Evolutionary conservation across 2,113 vertebrate species (phyloP), one percentile per base, ranked within the genome.

Genomic region (Cinclus mexicanus): DNA sequence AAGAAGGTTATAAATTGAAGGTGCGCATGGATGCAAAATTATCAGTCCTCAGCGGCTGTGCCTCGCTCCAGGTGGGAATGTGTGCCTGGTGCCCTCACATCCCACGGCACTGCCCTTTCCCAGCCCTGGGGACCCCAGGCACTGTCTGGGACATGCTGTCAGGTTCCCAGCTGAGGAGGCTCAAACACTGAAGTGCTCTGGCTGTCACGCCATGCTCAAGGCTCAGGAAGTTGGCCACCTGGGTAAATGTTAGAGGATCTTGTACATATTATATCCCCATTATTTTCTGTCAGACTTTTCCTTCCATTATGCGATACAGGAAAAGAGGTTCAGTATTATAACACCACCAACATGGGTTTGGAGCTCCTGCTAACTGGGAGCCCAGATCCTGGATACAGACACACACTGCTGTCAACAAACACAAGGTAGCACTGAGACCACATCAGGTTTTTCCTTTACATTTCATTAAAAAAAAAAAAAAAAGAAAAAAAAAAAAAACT

Each of bases 381-480:
- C 87, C 86, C 96, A 98, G 97, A 98, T 98, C 98, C 98, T 98
- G 98, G 98, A 98, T 98, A 98, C 98, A 96, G 95, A 96, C 92
- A 94, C 93, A 91, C 77, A 94, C 67, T 96, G 89, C 42, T 86
- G 95, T 98, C 98, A 98, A 98, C 98, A 98, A 98, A 98, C 96
- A 97, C 83, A 85, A 96, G 94, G 94, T 74, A 97, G 97, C 78
- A 88, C 84, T 42, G 80, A 95, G 78, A 96, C 84, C 96, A 95
- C 94, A 93, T 95, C 93, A 95, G 61, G 75, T 89, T 96, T 97
- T 96, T 89, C 97, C 97, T 97, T 96, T 96, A 96, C 96, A 96
- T 94, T 98, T 95, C 83, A 93, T 92, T 7, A 76, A 67, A 60
- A 78, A 71, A 68, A 89, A 46, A 50, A 35, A 3, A 4, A 9